Base-by-base conservation (phyloP, 2,113 vertebrate species). In the Onychostruthus taczanowskii region DNA sequence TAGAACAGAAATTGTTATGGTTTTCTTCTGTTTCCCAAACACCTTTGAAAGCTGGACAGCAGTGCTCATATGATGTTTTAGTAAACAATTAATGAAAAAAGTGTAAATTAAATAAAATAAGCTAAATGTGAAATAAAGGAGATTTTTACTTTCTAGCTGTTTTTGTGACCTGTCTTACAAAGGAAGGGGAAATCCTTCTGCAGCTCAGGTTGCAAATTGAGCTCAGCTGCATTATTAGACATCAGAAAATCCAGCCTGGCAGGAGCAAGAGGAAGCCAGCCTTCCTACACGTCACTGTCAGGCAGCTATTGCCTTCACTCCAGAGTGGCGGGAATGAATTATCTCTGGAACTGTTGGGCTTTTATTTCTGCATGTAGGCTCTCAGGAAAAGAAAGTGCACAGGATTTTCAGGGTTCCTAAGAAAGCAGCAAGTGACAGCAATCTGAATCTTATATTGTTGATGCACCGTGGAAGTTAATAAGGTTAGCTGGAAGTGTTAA, bases 251-350 rank as follows among this genome's bases (percentile, higher is more conserved):
- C 47, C 79, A 89, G 39, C 16, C 76, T 92, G 80, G 43, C 76
- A 90, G 89, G 61, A 92, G 76, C 59, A 80, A 44, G 59, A 87
- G 83, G 83, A 95, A 96, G 75, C 31, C 75, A 90, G 67, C 21
- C 84, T 90, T 96, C 85, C 82, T 79, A 83, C 33, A 6, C 82
- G 73, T 79, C 78, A 1, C 82, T 93, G 96, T 88, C 94, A 91
- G 92, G 90, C 82, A 96, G 87, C 58, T 88, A 67, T 53, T 87
- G 88, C 61, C 49, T 76, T 95, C 82, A 49, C 53, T 88, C 39
- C 18, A 84, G 74, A 8, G 21, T 61, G 46, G 53, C 68, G 70
- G 59, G 89, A 96, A 94, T 87, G 80, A 84, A 92, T 94, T 91
- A 94, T 84, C 75, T 85, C 78, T 80, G 73, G 37, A 78, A 64